phyloP scores from a whole-genome alignment of 2,113 vertebrate species.

The Pelecanus crispus region DNA sequence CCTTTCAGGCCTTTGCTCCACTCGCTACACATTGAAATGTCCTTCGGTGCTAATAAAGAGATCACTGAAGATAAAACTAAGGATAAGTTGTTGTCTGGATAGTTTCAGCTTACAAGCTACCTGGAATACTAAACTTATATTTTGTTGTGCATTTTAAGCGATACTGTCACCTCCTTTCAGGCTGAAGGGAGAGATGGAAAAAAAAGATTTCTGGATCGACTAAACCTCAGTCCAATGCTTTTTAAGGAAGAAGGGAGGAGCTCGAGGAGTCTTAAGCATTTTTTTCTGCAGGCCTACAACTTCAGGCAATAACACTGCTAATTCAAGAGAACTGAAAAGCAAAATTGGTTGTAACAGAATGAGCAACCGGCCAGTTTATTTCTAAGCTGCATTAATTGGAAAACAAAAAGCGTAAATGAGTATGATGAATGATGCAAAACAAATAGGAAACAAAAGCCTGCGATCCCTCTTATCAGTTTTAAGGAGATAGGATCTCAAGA shows the following conservation, averaged over 20 bases:
- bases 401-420: slow-evolving; percentile 20
- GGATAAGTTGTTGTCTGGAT: not conserved
- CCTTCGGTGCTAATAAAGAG: not conserved
- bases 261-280: not conserved
- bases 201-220: not conserved
- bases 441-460: slow-evolving; percentile 32
- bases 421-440: slow-evolving; percentile 15
- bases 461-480: not conserved
- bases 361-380: slow-evolving; percentile 19
- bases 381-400: slow-evolving; percentile 59
- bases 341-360: slow-evolving; percentile 41
- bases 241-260: slow-evolving; percentile 3
- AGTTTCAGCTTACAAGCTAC: not conserved
- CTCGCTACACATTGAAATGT: not conserved
- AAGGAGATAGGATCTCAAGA: slow-evolving; percentile 8
- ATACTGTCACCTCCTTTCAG: not conserved
- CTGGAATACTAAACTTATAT: not conserved
- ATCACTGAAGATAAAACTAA: not conserved
- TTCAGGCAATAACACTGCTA: slow-evolving; percentile 23
- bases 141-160: not conserved
- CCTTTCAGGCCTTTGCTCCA: not conserved
- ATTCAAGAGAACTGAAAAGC: slow-evolving; percentile 56
- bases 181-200: not conserved
- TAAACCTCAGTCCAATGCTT: not conserved
- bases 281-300: not conserved